Evolutionary conservation across 2,888 invertebrate species (phyloP).

Genomic region (Epistrophe grossulariae): DNA sequence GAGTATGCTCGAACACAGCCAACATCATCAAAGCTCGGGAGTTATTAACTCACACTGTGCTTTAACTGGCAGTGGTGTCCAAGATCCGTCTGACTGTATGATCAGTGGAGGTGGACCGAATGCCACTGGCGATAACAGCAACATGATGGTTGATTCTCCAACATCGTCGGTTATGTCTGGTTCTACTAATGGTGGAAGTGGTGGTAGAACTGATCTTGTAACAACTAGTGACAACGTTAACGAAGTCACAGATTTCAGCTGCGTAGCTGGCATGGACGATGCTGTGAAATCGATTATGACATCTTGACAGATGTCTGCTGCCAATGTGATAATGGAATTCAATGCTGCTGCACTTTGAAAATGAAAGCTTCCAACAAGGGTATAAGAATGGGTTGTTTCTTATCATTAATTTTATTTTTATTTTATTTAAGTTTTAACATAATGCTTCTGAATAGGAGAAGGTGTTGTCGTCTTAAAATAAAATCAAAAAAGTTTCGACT

Average conservation of each 20-base stretch:
- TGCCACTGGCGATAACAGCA: slow-evolving; percentile 79
- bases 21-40: slow-evolving; percentile 72
- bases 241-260: slow-evolving; percentile 81
- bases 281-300: slow-evolving; percentile 85
- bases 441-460: not conserved
- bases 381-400: slow-evolving; percentile 45
- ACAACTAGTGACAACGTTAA: slow-evolving; percentile 50
- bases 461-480: not conserved
- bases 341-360: slow-evolving; percentile 73
- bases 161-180: slow-evolving; percentile 77
- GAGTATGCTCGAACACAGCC: slow-evolving; percentile 81
- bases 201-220: slow-evolving; percentile 43
- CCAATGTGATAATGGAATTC: slow-evolving; percentile 73
- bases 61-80: slow-evolving; percentile 78
- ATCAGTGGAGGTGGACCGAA: slow-evolving; percentile 80
- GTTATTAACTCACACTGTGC: slow-evolving; percentile 58
- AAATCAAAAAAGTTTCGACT: slow-evolving; percentile 29
- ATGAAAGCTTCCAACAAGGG: slow-evolving; percentile 41
- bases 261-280: slow-evolving; percentile 84
- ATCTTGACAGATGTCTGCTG: slow-evolving; percentile 82
- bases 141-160: slow-evolving; percentile 77
- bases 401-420: slow-evolving; percentile 15
- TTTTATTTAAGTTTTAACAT: slow-evolving; percentile 18
- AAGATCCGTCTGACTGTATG: slow-evolving; percentile 83
- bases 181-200: slow-evolving; percentile 69